phyloP scores from a whole-genome alignment of 2,113 vertebrate genomes.

The Motacilla alba region DNA sequence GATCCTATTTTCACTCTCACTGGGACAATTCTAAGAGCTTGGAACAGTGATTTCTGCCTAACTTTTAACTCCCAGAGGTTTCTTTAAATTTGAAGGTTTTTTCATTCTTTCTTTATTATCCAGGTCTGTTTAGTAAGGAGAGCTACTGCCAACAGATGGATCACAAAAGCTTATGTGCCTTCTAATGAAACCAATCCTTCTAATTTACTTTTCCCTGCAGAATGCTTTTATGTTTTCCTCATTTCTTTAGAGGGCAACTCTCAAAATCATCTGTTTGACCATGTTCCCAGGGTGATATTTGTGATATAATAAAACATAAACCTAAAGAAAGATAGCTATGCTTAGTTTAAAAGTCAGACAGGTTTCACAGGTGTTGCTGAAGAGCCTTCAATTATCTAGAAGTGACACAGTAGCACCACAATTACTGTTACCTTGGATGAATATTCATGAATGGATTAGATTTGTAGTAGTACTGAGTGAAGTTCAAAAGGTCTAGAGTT shows the following conservation, averaged over 20 bases:
- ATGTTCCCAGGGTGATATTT: constrained; percentile 37
- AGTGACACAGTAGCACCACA: constrained; percentile 22
- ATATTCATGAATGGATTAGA: constrained; percentile 42
- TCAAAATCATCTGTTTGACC: constrained; percentile 65
- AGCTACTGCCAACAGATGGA: constrained; percentile 57
- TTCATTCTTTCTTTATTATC: neutral
- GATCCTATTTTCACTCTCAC: neutral
- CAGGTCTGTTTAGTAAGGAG: constrained; percentile 28
- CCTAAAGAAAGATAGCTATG: constrained; percentile 25
- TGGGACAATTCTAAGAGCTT: neutral
- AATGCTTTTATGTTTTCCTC: constrained; percentile 48
- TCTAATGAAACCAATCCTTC: constrained; percentile 63
- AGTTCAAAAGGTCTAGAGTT: neutral
- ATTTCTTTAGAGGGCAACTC: constrained; percentile 15
- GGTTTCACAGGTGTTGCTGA: constrained; percentile 39
- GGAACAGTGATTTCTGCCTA: neutral
- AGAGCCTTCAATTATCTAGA: constrained; percentile 31
- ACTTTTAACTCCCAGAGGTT: neutral
- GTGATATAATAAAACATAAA: constrained; percentile 54
- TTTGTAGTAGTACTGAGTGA: neutral
- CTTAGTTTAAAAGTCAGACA: constrained; percentile 39
- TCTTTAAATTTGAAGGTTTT: neutral
- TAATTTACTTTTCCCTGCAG: constrained; percentile 63
- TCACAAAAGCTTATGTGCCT: constrained; percentile 49
- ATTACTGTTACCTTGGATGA: constrained; percentile 16